phyloP scores from a whole-genome alignment of 2,797 vertebrate species.

The Malacoctenus gilli region DNA sequence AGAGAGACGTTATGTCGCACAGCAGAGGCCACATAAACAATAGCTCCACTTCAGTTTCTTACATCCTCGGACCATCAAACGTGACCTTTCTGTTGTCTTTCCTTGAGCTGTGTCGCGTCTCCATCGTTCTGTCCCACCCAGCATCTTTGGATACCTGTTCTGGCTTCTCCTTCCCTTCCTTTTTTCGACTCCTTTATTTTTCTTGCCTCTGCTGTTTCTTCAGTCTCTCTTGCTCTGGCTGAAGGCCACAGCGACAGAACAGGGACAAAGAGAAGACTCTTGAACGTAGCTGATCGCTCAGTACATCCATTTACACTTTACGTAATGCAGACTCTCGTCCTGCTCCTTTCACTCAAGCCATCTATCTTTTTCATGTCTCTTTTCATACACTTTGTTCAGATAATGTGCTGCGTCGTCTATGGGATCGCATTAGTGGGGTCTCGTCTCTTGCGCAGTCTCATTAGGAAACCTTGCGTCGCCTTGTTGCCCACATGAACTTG shows the following conservation, averaged over 20 bases:
- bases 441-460: slow-evolving; percentile 32
- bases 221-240: no score
- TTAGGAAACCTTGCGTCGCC: slow-evolving; percentile 36
- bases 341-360: slow-evolving; percentile 36
- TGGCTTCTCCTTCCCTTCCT: not conserved
- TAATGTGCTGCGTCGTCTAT: slow-evolving; percentile 19
- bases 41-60: not conserved
- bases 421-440: slow-evolving; percentile 26
- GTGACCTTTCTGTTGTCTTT: slow-evolving; percentile 10
- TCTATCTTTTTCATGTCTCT: slow-evolving; percentile 49
- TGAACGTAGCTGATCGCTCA: slow-evolving; percentile 4
- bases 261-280: no score
- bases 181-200: no score
- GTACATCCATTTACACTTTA: slow-evolving; percentile 55
- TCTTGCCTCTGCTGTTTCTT: not conserved
- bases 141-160: slow-evolving; percentile 9
- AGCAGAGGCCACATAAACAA: slow-evolving; percentile 41
- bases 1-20: slow-evolving; percentile 42
- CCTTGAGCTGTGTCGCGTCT: not conserved
- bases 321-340: slow-evolving; percentile 32
- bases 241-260: no score
- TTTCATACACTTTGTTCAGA: slow-evolving; percentile 43
- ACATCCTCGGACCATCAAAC: slow-evolving; percentile 4
- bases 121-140: no score
- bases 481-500: slow-evolving; percentile 48